Base-by-base conservation (phyloP, 2,797 vertebrate genomes). In the Monodelphis domestica region DNA sequence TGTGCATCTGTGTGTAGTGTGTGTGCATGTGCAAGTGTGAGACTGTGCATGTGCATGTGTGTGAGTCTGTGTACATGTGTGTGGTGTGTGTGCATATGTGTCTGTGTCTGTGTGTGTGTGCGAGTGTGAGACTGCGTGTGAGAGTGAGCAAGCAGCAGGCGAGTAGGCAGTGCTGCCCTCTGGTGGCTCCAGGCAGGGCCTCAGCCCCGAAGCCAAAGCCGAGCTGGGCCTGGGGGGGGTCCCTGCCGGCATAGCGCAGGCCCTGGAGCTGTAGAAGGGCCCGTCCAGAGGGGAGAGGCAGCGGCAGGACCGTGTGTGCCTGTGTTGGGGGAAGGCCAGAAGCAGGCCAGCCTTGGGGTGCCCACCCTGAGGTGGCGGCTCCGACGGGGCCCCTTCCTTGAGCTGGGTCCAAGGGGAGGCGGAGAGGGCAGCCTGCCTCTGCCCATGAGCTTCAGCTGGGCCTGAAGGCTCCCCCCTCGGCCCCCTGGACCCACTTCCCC, bases 251-350 rank as follows among this genome's bases (percentile, higher is more conserved):
- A n/a, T 45, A 10, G 45, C 45, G 38, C 24, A 4, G 10, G 21
- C 38, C 5, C 1, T n/a, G n/a, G 21, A 54, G 88, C 88, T 88
- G 54, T 84, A 38, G 10, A 54, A 87, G 33, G 52, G 88, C 15
- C 26, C 28, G 21, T 7, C 2, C 63, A 78, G 51, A 87, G 12
- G 24, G 14, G 54, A 4, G 53, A 87, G 9, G 45, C 45, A 17
- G 45, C 33, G 10, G 15, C 59, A 91, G 52, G 14, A 11, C 53
- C 56, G 28, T 29, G 54, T 51, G 5, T 90, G 59, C n/a, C n/a
- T 89, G 56, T 38, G 91, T 90, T 53, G 56, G 33, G 59, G 92
- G 92, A 57, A 93, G 90, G 70, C 53, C 33, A 53, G 84, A 1
- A 5, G 84, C 2, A 30, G 57, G 54, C 50, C 26, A 89, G 57